Percentiles rank a stretch among this genome's conserved stretches.
Conservation (phyloP, 1,140 invertebrate species). For the Penaeus japonicus region DNA sequence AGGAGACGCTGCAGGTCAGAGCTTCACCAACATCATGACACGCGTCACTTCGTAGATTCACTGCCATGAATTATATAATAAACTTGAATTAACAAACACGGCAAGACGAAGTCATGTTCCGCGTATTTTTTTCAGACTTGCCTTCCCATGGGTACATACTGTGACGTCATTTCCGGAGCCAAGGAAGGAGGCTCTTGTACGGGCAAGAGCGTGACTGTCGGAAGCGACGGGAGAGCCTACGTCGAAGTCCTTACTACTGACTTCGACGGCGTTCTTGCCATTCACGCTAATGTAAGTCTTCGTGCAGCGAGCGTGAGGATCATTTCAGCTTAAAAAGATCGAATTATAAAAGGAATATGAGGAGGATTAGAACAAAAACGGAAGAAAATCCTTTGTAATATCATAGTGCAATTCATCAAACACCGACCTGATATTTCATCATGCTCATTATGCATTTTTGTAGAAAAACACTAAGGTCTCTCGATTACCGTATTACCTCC, state of each 20-base stretch:
- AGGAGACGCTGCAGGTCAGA: constrained; percentile 58
- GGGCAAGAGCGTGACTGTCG: constrained; percentile 75
- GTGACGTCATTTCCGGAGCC: constrained; percentile 82
- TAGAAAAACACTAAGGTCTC: no score
- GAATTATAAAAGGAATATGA: no score
- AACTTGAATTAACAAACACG: no score
- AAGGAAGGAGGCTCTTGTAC: constrained; percentile 72
- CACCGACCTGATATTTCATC: no score
- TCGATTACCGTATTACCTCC: no score
- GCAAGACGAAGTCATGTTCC: not conserved
- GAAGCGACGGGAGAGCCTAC: constrained; percentile 71
- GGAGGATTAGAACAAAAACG: no score
- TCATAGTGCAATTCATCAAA: no score
- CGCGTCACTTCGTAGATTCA: not conserved
- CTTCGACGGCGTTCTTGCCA: constrained; percentile 79
- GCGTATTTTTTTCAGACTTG: constrained; percentile 69
- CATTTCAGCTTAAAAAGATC: no score
- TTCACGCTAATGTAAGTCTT: constrained; percentile 67
- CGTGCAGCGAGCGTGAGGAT: no score
- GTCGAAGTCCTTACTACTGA: constrained; percentile 70
- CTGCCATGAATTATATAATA: not conserved
- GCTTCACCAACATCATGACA: not conserved
- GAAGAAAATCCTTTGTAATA: no score
- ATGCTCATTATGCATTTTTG: no score
- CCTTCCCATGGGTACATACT: constrained; percentile 79